phyloP scores from a whole-genome alignment of 2,113 vertebrate species.

The Chroicocephalus ridibundus region DNA sequence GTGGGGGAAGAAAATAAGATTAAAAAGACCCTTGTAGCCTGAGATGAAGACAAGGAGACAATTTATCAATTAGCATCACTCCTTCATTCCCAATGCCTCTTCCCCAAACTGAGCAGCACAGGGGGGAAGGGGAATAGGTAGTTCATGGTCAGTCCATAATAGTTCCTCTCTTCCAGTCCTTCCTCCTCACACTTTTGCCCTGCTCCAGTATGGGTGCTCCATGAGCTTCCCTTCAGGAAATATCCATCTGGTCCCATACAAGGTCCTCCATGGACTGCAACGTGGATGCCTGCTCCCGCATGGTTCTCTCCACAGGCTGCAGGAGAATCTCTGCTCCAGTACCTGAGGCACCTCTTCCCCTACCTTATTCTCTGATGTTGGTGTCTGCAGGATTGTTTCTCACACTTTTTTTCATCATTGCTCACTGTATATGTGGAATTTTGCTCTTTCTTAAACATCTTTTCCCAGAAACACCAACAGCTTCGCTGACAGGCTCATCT shows the following conservation, averaged over 20 bases:
- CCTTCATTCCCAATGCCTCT: background rate
- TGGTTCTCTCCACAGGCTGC: background rate
- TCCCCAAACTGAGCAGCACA: background rate
- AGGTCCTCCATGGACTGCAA: background rate
- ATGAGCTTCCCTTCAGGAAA: background rate
- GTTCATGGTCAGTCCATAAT: background rate
- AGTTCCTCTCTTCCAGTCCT: background rate
- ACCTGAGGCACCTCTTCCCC: background rate
- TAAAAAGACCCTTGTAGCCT: accelerated
- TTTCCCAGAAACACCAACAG: background rate
- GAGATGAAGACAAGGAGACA: background rate
- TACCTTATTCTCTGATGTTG: background rate
- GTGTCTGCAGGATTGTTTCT: background rate
- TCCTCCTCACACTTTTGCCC: background rate
- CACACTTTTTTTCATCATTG: background rate
- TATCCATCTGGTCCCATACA: background rate
- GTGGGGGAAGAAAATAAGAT: background rate
- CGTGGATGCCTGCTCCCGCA: background rate
- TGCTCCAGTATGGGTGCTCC: background rate
- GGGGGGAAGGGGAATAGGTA: accelerated
- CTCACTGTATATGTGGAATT: background rate
- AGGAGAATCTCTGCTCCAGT: background rate
- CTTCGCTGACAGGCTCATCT: background rate
- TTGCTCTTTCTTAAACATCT: background rate
- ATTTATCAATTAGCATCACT: background rate